Percentiles rank a stretch among this genome's conserved stretches.
These are phyloP conservation scores for Drosophila asahinai DNA, from an alignment of 1,140 invertebrate genomes.

Conservation along the genomic window DNA sequence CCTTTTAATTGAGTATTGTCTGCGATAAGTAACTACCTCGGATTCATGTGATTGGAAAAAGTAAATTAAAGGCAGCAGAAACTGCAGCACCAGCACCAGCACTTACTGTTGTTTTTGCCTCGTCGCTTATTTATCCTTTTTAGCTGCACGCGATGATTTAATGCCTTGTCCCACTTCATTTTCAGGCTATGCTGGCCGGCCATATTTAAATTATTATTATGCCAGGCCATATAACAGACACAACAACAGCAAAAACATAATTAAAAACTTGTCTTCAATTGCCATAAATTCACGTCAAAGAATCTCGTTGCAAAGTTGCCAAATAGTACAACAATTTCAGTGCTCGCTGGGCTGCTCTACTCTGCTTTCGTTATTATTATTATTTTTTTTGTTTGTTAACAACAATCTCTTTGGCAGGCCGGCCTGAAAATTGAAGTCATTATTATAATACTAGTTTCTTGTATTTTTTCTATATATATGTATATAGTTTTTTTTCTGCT, in stretches of 20 bases:
- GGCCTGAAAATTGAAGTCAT: conserved; percentile 75
- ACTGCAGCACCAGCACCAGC: conserved; percentile 7
- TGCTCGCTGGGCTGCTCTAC: conserved; percentile 28
- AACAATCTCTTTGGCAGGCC: conserved; percentile 71
- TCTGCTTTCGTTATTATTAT: conserved; percentile 54
- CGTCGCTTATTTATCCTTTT: conserved; percentile 69
- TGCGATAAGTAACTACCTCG: conserved; percentile 39
- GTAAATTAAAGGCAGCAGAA: conserved; percentile 35
- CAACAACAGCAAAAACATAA: conserved; percentile 65
- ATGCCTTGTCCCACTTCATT: conserved; percentile 80
- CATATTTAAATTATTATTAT: conserved; percentile 81
- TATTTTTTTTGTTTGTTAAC: conserved; percentile 44
- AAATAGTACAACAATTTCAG: conserved; percentile 57
- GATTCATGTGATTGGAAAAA: conserved; percentile 45
- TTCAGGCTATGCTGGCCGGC: conserved; percentile 51
- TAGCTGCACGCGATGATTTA: conserved; percentile 81
- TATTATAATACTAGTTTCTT: conserved; percentile 67
- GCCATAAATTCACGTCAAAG: conserved; percentile 82
- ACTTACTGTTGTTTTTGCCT: conserved; percentile 27
- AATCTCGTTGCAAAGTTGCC: conserved; percentile 75
- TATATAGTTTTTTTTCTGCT: conserved; percentile 30
- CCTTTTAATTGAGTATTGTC: conserved; percentile 35
- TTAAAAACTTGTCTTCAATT: conserved; percentile 84
- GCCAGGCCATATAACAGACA: conserved; percentile 59
- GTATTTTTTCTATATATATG: conserved; percentile 37